Conservation (phyloP, 2,797 vertebrate species). For the Podarcis siculus region DNA sequence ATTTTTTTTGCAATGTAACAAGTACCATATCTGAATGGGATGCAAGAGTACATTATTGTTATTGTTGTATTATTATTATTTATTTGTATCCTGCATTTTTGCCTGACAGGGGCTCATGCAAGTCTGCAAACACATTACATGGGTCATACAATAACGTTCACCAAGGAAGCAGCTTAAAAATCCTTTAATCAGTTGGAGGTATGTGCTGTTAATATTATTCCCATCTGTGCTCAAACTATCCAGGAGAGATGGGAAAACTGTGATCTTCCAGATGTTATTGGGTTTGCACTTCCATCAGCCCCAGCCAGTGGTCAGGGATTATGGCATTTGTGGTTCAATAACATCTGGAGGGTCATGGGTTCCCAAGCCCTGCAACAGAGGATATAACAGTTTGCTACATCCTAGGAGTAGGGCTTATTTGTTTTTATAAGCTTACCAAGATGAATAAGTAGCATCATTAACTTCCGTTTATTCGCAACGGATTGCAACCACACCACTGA, state of each 20-base stretch:
- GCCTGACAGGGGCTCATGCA: not conserved
- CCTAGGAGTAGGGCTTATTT: not conserved
- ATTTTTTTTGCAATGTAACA: not conserved
- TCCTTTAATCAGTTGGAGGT: not conserved
- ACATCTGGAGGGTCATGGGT: too few species aligned
- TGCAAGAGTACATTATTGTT: not conserved
- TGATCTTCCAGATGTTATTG: too few species aligned
- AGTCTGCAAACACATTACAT: not conserved
- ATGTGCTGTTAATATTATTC: not conserved
- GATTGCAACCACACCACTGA: not conserved
- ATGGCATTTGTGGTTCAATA: too few species aligned
- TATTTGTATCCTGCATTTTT: too few species aligned
- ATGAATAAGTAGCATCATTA: not conserved
- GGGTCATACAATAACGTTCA: not conserved
- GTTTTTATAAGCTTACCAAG: not conserved
- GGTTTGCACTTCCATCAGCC: too few species aligned
- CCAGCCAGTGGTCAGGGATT: too few species aligned
- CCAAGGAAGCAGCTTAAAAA: not conserved
- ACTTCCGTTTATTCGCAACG: not conserved
- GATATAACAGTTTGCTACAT: not conserved
- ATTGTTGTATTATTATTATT: too few species aligned
- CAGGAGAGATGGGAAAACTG: too few species aligned
- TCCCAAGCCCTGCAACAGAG: too few species aligned
- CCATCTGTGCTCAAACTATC: not conserved
- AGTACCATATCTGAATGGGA: constrained; percentile 2